Conservation (phyloP, 1,140 invertebrate species). For the Pseudomyrmex gracilis region DNA sequence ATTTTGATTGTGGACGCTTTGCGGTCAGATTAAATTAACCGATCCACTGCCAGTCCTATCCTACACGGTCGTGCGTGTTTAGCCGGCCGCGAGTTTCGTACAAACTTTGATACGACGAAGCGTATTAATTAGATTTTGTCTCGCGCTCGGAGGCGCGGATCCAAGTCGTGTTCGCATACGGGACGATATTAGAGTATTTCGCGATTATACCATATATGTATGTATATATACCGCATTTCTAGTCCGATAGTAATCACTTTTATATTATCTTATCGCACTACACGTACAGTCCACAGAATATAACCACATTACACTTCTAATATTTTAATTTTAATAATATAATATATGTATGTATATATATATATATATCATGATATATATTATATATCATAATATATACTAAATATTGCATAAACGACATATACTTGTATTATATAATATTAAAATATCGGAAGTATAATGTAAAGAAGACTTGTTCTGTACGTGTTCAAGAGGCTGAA, state of each 20-base stretch:
- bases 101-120: constrained; percentile 62
- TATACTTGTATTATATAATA: too few species aligned
- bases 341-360: too few species aligned
- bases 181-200: constrained; percentile 2
- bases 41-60: constrained; percentile 67
- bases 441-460: too few species aligned
- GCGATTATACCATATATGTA: background rate
- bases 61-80: constrained; percentile 54
- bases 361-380: too few species aligned
- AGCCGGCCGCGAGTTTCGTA: constrained; percentile 62
- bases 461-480: too few species aligned
- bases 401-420: too few species aligned
- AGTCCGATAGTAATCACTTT: constrained; percentile 45
- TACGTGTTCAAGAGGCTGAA: background rate
- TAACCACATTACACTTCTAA: too few species aligned
- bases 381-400: too few species aligned
- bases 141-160: constrained; percentile 10
- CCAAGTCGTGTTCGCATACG: background rate
- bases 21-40: constrained; percentile 48
- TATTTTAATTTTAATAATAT: too few species aligned
- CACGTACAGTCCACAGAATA: too few species aligned
- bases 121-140: constrained; percentile 27
- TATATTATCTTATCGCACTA: too few species aligned
- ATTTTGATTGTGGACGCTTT: constrained; percentile 16
- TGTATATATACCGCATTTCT: background rate